Conservation (phyloP, 2,113 vertebrate genomes). For the Ciconia boyciana region DNA sequence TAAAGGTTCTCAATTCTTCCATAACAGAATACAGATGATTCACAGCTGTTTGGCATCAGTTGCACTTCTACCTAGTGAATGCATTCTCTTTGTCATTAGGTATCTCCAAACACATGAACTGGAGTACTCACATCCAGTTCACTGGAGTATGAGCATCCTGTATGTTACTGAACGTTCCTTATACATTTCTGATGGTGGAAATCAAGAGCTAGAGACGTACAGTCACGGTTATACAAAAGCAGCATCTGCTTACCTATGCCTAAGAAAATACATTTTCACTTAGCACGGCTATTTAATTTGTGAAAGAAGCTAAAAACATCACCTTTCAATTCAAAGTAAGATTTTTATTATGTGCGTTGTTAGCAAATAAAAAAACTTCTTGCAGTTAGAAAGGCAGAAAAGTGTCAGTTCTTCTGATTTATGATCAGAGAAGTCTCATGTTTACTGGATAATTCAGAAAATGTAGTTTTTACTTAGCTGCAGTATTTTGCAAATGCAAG, state of each 20-base stretch:
- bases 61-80: background rate
- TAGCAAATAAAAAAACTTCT: background rate
- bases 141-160: background rate
- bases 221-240: background rate
- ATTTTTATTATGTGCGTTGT: background rate
- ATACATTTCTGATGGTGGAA: background rate
- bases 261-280: background rate
- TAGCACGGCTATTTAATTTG: background rate
- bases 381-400: background rate
- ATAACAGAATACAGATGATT: background rate
- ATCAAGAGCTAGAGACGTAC: background rate
- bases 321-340: background rate
- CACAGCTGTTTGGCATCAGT: conserved; percentile 58
- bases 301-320: background rate
- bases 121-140: background rate
- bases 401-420: background rate
- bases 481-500: background rate
- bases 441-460: background rate
- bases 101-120: background rate
- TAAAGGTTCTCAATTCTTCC: conserved; percentile 6
- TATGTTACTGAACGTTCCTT: fast-evolving
- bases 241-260: background rate
- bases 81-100: background rate
- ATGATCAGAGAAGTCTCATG: background rate
- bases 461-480: background rate